These are phyloP conservation scores for Gallinago media DNA, from an alignment of 2,113 vertebrate genomes.

Conservation along the genomic window DNA sequence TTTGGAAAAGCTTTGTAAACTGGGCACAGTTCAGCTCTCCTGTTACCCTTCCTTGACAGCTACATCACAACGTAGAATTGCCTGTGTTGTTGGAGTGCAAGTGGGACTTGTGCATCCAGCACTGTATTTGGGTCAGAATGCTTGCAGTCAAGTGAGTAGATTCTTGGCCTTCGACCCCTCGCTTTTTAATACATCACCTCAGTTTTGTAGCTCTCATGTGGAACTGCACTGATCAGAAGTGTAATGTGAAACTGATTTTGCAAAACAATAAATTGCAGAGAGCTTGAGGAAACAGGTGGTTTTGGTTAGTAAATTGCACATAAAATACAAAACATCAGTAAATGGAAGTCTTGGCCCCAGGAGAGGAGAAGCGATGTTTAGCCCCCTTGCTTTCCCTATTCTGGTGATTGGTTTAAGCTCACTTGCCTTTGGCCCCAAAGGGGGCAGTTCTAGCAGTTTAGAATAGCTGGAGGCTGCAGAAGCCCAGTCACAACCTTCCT, in stretches of 20 bases:
- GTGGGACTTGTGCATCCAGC: neutral
- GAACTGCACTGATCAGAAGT: conserved; percentile 42
- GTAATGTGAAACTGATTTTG: conserved; percentile 71
- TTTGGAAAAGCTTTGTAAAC: neutral
- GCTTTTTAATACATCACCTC: conserved; percentile 36
- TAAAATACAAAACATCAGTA: conserved; percentile 64
- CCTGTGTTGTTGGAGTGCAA: neutral
- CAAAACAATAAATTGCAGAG: conserved; percentile 65
- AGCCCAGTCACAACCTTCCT: neutral
- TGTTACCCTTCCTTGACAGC: neutral
- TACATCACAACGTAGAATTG: neutral
- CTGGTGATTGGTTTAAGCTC: conserved; percentile 37
- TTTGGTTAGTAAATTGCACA: conserved; percentile 67
- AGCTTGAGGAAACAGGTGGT: conserved; percentile 64
- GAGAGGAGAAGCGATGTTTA: neutral
- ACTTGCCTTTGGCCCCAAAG: conserved; percentile 28
- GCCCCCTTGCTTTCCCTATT: neutral
- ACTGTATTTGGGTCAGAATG: neutral
- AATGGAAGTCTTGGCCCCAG: conserved; percentile 50
- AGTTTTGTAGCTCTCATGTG: conserved; percentile 25
- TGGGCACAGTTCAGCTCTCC: neutral
- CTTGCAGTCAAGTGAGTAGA: neutral
- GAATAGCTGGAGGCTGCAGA: conserved; percentile 3
- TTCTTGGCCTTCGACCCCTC: neutral
- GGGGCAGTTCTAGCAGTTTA: conserved; percentile 27